phyloP scores from a whole-genome alignment of 1,140 invertebrate genomes.

The Drosophila novamexicana region DNA sequence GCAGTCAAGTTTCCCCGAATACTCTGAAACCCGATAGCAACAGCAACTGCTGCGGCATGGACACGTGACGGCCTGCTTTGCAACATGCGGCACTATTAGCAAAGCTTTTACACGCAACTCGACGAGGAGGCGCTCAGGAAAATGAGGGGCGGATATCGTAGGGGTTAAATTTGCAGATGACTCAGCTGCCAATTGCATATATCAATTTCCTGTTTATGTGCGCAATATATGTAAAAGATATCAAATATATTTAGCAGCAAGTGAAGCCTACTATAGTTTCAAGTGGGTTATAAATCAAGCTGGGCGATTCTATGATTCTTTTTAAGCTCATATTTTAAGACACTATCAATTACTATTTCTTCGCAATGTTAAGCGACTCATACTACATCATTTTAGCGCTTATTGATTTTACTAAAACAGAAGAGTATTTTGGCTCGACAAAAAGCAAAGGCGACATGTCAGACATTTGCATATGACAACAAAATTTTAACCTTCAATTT shows the following conservation, averaged over 20 bases:
- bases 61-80: conserved; percentile 54
- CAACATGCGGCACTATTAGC: conserved; percentile 60
- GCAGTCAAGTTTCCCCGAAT: background rate
- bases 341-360: too few species aligned
- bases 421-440: too few species aligned
- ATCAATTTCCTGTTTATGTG: conserved; percentile 23
- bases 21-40: conserved; percentile 4
- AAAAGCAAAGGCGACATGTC: background rate
- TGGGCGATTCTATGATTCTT: background rate
- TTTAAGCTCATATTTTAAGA: background rate
- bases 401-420: too few species aligned
- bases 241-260: conserved; percentile 1
- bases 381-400: too few species aligned
- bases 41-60: background rate
- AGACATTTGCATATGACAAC: conserved; percentile 33
- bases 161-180: background rate
- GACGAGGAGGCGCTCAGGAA: background rate
- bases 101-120: conserved; percentile 41
- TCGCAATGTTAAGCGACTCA: too few species aligned
- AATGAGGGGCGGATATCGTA: background rate
- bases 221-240: conserved; percentile 12
- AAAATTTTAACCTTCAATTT: conserved; percentile 65
- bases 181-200: conserved; percentile 12
- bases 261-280: background rate
- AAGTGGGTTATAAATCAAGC: background rate